Percentiles rank a stretch among this genome's conserved stretches.
Evolutionary conservation across 2,797 vertebrate genomes (phyloP).

Genomic region (Catamblyrhynchus diadema): DNA sequence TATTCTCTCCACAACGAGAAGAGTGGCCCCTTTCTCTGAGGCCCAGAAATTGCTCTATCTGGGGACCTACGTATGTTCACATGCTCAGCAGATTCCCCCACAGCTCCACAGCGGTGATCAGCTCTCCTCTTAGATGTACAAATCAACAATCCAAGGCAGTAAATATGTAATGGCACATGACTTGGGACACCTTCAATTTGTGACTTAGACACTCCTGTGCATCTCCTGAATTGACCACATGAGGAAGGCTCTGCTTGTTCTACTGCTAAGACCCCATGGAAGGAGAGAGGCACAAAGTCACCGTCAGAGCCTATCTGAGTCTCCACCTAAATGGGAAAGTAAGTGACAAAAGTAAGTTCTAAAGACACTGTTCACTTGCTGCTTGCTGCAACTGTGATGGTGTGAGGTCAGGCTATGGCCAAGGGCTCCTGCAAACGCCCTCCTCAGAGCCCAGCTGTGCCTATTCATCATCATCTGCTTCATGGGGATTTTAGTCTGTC

Average conservation of each 20-base stretch:
- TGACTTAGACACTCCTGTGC: neutral
- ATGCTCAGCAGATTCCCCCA: neutral
- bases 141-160: neutral
- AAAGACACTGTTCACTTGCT: neutral
- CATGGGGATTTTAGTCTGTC: constrained; percentile 29
- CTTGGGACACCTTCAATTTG: neutral
- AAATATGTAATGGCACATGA: neutral
- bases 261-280: accelerated
- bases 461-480: constrained; percentile 61
- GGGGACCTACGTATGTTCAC: accelerated
- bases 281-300: neutral
- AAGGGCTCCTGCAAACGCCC: neutral
- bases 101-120: neutral
- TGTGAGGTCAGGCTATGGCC: neutral
- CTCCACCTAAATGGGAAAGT: neutral
- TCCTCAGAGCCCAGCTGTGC: constrained; percentile 46
- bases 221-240: accelerated
- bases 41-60: neutral
- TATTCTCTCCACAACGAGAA: accelerated
- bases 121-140: neutral
- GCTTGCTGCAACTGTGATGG: neutral
- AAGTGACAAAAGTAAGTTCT: neutral
- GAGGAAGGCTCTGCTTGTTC: neutral
- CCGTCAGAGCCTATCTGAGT: neutral
- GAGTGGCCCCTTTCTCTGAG: neutral